Evolutionary conservation across 2,888 invertebrate genomes (phyloP), one percentile per base, ranked within the genome.

Genomic region (Pheosia tremula): DNA sequence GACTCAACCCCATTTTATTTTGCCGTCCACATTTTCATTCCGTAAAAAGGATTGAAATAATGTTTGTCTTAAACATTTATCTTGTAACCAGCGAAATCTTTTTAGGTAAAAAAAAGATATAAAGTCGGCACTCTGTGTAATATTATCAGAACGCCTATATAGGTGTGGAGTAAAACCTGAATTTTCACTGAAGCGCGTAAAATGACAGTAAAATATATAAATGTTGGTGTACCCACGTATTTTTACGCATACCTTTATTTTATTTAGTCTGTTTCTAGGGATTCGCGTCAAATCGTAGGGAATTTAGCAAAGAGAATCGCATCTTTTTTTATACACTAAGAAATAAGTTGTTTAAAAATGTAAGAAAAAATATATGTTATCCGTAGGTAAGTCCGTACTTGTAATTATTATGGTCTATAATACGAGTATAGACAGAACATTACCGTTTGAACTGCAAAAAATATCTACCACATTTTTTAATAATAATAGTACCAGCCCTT

Each of bases 131-230:
- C 50, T 50, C 50, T 9, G 24, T 7, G 13, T 24, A 53, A 53
- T 11, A 53, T 53, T 53, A 53, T 53, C 50, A 11, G 24, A 10
- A 5, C 11, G 37, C n/a, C 37, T 24, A 24, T 24, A 24, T 53
- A 53, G 53, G 11, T 11, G 11, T 11, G 5, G 37, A 38, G 53
- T 4, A 24, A 24, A 24, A 24, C 13, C 24, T 24, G 53, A 37
- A 53, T 53, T 53, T 53, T 11, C 53, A 53, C 36, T 36, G 37
- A 53, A 38, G 37, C 53, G 24, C 53, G 53, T 36, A 37, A 50
- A 50, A 50, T 24, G 6, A 24, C 24, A 50, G 24, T 24, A 50
- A 47, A 47, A 47, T n/a, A n/a, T 47, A n/a, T 8, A 9, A 13
- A 24, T 9, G 49, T 49, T 9, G 6, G 49, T 50, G 50, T 10